Conservation (phyloP, 2,113 vertebrate genomes). For the Tretioscincus oriximinensis region DNA sequence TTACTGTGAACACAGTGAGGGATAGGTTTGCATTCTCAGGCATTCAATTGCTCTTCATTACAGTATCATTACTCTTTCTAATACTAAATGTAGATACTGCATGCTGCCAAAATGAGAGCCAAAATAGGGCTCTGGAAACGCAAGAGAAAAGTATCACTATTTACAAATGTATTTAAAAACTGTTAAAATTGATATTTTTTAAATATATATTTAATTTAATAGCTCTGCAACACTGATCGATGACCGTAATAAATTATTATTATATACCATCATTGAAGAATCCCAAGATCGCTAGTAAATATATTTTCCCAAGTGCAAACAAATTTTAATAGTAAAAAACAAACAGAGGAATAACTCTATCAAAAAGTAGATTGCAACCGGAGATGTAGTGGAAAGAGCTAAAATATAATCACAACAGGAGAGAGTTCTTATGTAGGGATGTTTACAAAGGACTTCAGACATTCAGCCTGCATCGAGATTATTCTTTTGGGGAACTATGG, state of each 20-base stretch:
- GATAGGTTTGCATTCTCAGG: conserved; percentile 25
- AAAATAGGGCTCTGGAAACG: background rate
- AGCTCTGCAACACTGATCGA: too few relatives aligned
- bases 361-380: too few relatives aligned
- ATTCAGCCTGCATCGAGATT: too few relatives aligned
- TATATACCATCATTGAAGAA: background rate
- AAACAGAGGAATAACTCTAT: background rate
- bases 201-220: too few relatives aligned
- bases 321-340: background rate
- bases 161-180: too few relatives aligned
- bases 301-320: background rate
- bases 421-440: too few relatives aligned
- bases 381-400: too few relatives aligned
- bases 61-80: conserved; percentile 1
- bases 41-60: conserved; percentile 36
- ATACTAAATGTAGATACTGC: background rate
- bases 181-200: too few relatives aligned
- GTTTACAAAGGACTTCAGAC: too few relatives aligned
- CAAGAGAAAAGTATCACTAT: background rate
- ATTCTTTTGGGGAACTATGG: too few relatives aligned
- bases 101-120: background rate
- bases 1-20: conserved; percentile 39
- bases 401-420: too few relatives aligned
- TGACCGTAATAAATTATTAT: too few relatives aligned
- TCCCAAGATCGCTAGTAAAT: background rate